A percentile compares a stretch with the other conserved stretches of the same genome.
Conservation (phyloP, 2,113 vertebrate genomes). For the Python bivittatus region DNA sequence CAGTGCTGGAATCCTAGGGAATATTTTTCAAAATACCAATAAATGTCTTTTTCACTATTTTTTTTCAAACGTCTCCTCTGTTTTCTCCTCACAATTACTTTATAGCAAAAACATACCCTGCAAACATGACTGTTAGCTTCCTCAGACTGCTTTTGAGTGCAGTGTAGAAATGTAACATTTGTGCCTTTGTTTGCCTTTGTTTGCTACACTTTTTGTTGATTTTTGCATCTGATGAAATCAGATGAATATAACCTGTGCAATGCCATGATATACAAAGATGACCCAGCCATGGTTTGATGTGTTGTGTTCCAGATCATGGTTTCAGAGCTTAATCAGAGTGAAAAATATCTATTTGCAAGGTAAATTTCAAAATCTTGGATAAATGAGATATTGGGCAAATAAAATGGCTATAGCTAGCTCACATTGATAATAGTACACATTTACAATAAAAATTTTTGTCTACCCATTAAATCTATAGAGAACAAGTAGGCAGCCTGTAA, state of each 20-base stretch:
- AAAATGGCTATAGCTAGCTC: background rate
- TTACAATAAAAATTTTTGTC: background rate
- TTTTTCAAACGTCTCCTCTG: slow-evolving; percentile 39
- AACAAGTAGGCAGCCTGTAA: background rate
- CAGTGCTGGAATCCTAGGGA: slow-evolving; percentile 56
- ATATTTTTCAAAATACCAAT: slow-evolving; percentile 48
- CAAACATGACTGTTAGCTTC: background rate
- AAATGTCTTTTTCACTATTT: slow-evolving; percentile 47
- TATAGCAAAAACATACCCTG: slow-evolving; percentile 4
- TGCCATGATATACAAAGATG: background rate
- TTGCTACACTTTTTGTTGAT: slow-evolving; percentile 42
- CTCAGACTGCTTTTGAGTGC: background rate
- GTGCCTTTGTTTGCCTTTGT: background rate
- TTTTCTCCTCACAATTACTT: slow-evolving; percentile 50
- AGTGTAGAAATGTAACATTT: background rate
- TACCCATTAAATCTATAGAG: background rate
- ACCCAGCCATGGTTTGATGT: background rate
- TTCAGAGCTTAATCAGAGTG: background rate
- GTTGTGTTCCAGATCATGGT: background rate
- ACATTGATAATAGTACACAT: background rate
- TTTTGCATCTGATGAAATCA: slow-evolving; percentile 40
- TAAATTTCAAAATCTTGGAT: background rate
- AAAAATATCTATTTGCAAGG: background rate
- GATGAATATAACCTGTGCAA: slow-evolving; percentile 14
- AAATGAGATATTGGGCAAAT: background rate